Percentiles rank a stretch among this genome's conserved stretches.
These are phyloP conservation scores for Oncorhynchus nerka DNA, from an alignment of 2,113 vertebrate species.

Conservation along the genomic window DNA sequence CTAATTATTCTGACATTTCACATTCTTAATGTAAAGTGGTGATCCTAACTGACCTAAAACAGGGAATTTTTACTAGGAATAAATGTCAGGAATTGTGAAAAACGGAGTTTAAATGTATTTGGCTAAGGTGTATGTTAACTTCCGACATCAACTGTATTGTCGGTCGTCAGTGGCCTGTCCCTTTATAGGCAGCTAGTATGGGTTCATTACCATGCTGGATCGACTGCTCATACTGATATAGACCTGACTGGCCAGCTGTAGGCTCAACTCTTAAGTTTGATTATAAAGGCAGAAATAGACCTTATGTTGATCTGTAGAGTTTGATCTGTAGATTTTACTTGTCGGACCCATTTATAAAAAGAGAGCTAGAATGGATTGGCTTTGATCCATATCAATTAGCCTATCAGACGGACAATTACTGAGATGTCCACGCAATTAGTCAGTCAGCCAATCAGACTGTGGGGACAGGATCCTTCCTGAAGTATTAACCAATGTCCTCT, in stretches of 20 bases:
- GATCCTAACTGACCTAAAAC: no score
- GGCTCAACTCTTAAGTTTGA: background rate
- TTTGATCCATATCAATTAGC: background rate
- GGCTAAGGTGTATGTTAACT: no score
- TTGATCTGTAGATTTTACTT: no score
- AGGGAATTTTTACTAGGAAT: no score
- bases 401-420: background rate
- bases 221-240: background rate
- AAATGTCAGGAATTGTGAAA: no score
- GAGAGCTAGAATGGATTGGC: background rate
- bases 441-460: constrained; percentile 48
- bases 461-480: constrained; percentile 51
- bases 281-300: background rate
- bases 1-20: no score
- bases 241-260: background rate
- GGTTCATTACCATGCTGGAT: background rate
- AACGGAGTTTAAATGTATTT: no score
- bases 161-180: background rate
- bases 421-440: background rate
- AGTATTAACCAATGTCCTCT: constrained; percentile 77
- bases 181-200: background rate
- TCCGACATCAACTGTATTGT: no score
- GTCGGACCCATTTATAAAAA: background rate
- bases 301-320: no score
- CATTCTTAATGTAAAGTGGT: no score